A percentile compares a stretch with the other conserved stretches of the same genome.
Conservation (phyloP, 2,113 vertebrate genomes). For the Amblyopsis rosae region DNA sequence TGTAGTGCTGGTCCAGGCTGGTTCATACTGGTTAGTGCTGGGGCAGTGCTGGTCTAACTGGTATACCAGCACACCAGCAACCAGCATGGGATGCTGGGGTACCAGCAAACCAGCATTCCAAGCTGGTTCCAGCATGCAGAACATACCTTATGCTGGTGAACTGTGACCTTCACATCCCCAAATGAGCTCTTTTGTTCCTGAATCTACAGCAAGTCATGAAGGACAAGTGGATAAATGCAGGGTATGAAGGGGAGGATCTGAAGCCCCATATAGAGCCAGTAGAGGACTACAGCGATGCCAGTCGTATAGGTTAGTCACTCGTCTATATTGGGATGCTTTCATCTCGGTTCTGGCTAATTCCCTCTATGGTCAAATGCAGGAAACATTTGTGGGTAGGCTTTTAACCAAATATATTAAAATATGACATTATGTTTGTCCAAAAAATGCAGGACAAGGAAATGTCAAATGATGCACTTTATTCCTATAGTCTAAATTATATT, state of each 20-base stretch:
- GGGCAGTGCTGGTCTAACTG: too few species aligned
- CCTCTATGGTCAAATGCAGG: too few species aligned
- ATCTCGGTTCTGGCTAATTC: neutral
- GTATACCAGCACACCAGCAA: too few species aligned
- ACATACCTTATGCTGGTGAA: too few species aligned
- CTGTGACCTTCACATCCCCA: neutral
- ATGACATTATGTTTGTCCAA: neutral
- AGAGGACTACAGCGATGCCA: constrained; percentile 71
- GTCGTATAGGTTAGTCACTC: constrained; percentile 64
- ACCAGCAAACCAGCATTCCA: too few species aligned
- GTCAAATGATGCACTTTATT: too few species aligned
- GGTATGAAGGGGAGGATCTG: constrained; percentile 86
- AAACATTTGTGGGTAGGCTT: too few species aligned
- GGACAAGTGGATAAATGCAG: constrained; percentile 94
- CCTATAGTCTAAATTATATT: too few species aligned
- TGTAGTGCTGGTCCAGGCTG: too few species aligned
- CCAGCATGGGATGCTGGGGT: neutral
- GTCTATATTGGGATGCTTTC: neutral
- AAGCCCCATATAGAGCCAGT: constrained; percentile 86
- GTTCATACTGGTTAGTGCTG: too few species aligned
- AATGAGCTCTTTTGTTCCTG: neutral
- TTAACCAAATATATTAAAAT: neutral
- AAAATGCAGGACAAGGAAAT: too few species aligned
- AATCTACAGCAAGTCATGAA: constrained; percentile 92
- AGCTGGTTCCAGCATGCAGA: too few species aligned